phyloP scores from a whole-genome alignment of 1,140 invertebrate genomes.

The Tenebrio molitor region DNA sequence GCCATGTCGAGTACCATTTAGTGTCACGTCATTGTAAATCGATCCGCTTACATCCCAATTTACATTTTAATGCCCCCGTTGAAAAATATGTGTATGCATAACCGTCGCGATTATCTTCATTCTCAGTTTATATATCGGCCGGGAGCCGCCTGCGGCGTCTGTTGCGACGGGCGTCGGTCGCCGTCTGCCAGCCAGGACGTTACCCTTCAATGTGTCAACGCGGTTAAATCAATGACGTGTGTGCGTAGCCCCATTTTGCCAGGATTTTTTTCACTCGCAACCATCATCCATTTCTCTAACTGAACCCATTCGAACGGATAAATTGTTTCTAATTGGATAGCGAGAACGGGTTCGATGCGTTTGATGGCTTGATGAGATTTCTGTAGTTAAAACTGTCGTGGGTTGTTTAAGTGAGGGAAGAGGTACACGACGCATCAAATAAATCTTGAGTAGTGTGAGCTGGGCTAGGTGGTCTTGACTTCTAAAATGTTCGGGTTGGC shows the following conservation, averaged over 20 bases:
- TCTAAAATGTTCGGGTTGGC: too few relatives aligned
- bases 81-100: conserved; percentile 29
- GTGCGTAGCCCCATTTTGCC: conserved; percentile 11
- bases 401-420: too few relatives aligned
- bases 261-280: conserved; percentile 11
- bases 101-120: conserved; percentile 19
- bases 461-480: too few relatives aligned
- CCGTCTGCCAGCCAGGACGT: conserved; percentile 51
- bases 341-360: too few relatives aligned
- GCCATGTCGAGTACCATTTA: not conserved
- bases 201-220: conserved; percentile 56
- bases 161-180: conserved; percentile 27
- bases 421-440: too few relatives aligned
- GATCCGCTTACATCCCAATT: conserved; percentile 21
- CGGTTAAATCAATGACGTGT: conserved; percentile 53
- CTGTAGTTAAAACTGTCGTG: too few relatives aligned
- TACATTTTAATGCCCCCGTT: conserved; percentile 25
- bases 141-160: conserved; percentile 12
- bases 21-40: conserved; percentile 9
- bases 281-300: too few relatives aligned
- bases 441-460: too few relatives aligned
- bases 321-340: too few relatives aligned
- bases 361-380: too few relatives aligned
- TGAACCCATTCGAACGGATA: too few relatives aligned
- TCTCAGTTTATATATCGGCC: conserved; percentile 5